phyloP scores from a whole-genome alignment of 1,140 invertebrate genomes.

The Oncopodura yosiiana region DNA sequence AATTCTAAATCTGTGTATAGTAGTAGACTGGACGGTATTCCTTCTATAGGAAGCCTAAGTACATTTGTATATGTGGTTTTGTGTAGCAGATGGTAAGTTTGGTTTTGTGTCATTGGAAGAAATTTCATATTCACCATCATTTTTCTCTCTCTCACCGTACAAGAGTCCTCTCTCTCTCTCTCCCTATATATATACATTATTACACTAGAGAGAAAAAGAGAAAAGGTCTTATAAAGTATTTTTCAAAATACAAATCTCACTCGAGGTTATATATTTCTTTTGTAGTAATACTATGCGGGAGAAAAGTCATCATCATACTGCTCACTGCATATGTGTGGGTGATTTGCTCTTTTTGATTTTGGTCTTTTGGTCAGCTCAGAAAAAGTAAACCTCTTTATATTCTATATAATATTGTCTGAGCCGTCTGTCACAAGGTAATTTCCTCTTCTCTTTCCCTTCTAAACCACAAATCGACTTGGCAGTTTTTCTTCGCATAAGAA shows the following conservation, averaged over 20 bases:
- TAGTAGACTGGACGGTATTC: too few species aligned
- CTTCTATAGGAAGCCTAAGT: too few species aligned
- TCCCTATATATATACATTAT: too few species aligned
- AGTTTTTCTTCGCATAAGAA: constrained; percentile 6
- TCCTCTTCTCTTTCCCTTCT: constrained; percentile 15
- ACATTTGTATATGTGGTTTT: too few species aligned
- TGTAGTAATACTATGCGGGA: too few species aligned
- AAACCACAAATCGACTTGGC: constrained; percentile 23
- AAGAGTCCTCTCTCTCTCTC: constrained; percentile 7
- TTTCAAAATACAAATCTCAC: constrained; percentile 29
- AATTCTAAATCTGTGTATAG: too few species aligned
- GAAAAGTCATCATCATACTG: constrained; percentile 17
- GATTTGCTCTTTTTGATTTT: constrained; percentile 14
- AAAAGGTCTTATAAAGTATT: too few species aligned
- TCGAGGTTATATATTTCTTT: constrained; percentile 24
- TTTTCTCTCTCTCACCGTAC: too few species aligned
- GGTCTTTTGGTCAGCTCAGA: background rate
- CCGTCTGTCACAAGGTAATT: constrained; percentile 33
- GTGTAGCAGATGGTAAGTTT: constrained; percentile 27
- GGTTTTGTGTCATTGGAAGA: constrained; percentile 9
- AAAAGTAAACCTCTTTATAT: too few species aligned
- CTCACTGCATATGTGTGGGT: constrained; percentile 6
- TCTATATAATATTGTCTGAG: background rate
- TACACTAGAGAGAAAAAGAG: too few species aligned
- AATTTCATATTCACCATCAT: constrained; percentile 33